Conservation (phyloP, 2,797 vertebrate species). For the Phalanger gymnotis region DNA sequence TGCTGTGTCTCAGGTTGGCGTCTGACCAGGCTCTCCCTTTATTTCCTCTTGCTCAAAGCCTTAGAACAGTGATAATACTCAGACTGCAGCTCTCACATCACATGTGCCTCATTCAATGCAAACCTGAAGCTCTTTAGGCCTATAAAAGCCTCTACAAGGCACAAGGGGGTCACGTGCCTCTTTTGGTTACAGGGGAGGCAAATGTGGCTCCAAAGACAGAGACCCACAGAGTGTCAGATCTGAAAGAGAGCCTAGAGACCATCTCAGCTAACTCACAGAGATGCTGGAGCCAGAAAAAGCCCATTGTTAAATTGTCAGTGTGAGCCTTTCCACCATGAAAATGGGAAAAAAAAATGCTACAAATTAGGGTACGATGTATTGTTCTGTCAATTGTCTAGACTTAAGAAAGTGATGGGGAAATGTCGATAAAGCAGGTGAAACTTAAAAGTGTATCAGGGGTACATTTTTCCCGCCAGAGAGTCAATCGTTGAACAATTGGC, state of each 20-base stretch:
- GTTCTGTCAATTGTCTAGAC: not conserved
- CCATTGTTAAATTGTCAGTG: not conserved
- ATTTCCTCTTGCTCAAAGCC: constrained; percentile 21
- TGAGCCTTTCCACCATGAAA: not conserved
- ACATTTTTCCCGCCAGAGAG: not conserved
- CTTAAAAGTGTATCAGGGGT: not conserved
- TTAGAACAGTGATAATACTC: not conserved
- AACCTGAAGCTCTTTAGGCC: not conserved
- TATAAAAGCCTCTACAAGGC: not conserved
- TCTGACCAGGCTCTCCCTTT: not conserved
- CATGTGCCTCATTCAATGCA: not conserved
- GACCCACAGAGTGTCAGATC: not conserved
- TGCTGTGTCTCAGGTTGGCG: not conserved
- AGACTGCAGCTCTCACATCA: not conserved
- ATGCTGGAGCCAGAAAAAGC: not conserved
- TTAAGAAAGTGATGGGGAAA: not conserved
- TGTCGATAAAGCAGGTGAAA: not conserved
- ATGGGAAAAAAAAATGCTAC: not conserved
- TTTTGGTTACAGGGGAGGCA: not conserved
- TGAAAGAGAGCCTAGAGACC: not conserved
- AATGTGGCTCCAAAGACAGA: not conserved
- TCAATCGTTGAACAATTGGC: not conserved
- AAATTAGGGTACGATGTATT: not conserved
- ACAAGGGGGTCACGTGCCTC: not conserved
- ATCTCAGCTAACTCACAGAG: not conserved